Percentiles rank a stretch among this genome's conserved stretches.
Conservation (phyloP, 2,888 invertebrate genomes). For the Tigriopus californicus region DNA sequence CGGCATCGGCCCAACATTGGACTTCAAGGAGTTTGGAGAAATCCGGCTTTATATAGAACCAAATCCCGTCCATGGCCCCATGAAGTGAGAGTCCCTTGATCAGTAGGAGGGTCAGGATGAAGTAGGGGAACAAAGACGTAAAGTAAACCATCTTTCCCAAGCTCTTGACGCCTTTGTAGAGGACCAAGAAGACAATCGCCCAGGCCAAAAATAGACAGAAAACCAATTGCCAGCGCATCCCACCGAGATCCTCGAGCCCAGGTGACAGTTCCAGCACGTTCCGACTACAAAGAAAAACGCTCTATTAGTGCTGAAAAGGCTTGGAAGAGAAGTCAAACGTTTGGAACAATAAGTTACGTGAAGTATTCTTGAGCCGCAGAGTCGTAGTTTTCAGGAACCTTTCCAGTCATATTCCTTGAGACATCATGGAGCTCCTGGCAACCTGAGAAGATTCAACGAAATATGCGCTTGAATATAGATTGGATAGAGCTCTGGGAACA, state of each 20-base stretch:
- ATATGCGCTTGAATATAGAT: too few relatives aligned
- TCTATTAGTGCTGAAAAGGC: too few relatives aligned
- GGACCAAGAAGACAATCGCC: conserved; percentile 54
- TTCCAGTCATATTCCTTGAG: background rate
- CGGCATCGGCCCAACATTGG: conserved; percentile 8
- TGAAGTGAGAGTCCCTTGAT: conserved; percentile 53
- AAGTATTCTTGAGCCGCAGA: conserved; percentile 14
- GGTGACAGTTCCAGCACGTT: background rate
- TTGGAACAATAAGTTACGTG: background rate
- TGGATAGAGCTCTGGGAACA: too few relatives aligned
- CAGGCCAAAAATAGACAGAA: conserved; percentile 54
- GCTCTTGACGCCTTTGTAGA: conserved; percentile 58
- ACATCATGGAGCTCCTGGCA: too few relatives aligned
- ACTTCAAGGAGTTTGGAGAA: conserved; percentile 50
- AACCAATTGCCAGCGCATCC: conserved; percentile 46
- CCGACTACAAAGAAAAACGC: background rate
- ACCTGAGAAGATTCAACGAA: too few relatives aligned
- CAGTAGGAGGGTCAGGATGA: conserved; percentile 51
- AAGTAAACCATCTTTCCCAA: conserved; percentile 58
- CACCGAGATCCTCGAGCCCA: conserved; percentile 27
- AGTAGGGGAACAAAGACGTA: conserved; percentile 55
- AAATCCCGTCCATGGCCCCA: conserved; percentile 53
- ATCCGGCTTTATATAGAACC: conserved; percentile 58
- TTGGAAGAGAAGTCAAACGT: too few relatives aligned
- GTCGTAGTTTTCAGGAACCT: background rate